A percentile compares a stretch with the other conserved stretches of the same genome.
Evolutionary conservation across 23 tunicate species (phyloP).

Genomic region (Corella eumyota): DNA sequence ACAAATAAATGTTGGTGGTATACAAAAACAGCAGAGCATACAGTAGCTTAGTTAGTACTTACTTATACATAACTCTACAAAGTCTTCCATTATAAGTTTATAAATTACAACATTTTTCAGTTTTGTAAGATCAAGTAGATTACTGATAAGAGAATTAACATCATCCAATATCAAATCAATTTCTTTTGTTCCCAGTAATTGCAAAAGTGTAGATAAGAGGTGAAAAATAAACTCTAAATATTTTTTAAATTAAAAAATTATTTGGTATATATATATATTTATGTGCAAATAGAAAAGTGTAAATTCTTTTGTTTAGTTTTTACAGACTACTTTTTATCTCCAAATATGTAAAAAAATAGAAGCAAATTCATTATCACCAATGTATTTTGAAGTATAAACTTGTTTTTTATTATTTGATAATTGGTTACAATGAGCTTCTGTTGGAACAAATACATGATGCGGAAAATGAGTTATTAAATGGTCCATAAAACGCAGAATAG

Average conservation of each 20-base stretch:
- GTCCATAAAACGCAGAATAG: constrained; percentile 43
- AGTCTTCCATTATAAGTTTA: constrained; percentile 6
- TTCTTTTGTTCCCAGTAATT: constrained; percentile 9
- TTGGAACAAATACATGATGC: constrained; percentile 82
- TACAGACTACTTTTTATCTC: no score
- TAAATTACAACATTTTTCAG: constrained; percentile 38
- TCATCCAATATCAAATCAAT: constrained; percentile 24
- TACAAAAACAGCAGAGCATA: no score
- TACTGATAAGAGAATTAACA: constrained; percentile 10
- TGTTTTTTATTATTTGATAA: neutral
- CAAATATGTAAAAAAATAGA: no score
- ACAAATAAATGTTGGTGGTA: no score
- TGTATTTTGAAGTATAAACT: no score
- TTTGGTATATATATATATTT: neutral
- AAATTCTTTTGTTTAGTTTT: no score
- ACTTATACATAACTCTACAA: constrained; percentile 13
- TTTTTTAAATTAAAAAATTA: constrained; percentile 8
- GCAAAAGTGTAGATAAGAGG: constrained; percentile 11
- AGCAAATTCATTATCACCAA: no score
- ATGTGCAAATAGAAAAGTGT: no score
- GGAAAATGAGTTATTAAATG: constrained; percentile 66
- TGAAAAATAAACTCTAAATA: constrained; percentile 37
- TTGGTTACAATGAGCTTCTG: constrained; percentile 29
- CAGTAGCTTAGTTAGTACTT: no score
- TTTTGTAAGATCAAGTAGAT: constrained; percentile 37